Evolutionary conservation across 2,888 invertebrate species (phyloP).

Genomic region (Rotaria macrura): DNA sequence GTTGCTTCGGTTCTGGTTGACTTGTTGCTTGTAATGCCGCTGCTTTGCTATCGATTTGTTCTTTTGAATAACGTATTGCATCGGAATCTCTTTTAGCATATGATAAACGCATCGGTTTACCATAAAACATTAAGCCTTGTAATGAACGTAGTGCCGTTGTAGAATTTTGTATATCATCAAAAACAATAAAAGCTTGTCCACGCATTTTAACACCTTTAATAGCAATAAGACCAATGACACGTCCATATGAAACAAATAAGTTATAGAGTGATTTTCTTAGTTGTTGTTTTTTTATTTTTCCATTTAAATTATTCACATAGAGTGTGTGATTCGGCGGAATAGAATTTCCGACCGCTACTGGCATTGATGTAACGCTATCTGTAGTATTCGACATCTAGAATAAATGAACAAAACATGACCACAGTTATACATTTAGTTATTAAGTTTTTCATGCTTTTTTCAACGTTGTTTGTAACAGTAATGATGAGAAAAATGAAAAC

Average conservation of each 20-base stretch:
- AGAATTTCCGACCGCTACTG: background rate
- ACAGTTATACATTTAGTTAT: background rate
- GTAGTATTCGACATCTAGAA: background rate
- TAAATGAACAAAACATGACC: background rate
- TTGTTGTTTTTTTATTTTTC: slow-evolving; percentile 1
- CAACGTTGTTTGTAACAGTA: background rate
- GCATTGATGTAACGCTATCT: background rate
- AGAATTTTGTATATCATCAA: slow-evolving; percentile 11
- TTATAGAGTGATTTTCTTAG: slow-evolving; percentile 16
- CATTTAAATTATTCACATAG: background rate
- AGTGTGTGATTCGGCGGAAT: slow-evolving; percentile 16
- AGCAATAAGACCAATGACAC: background rate
- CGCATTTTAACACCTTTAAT: slow-evolving; percentile 11
- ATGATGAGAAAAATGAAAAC: background rate
- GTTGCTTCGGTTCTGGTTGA: background rate
- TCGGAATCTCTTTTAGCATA: background rate
- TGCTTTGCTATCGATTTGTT: background rate
- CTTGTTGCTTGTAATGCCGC: background rate
- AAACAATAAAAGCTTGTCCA: slow-evolving; percentile 21
- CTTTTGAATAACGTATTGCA: background rate
- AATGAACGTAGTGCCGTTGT: slow-evolving; percentile 9
- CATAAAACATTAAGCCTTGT: background rate
- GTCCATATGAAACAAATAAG: slow-evolving; percentile 7
- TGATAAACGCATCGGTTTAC: background rate
- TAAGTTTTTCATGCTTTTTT: background rate